These are phyloP conservation scores for Yponomeuta cagnagella DNA, from an alignment of 2,888 invertebrate species.

Conservation along the genomic window DNA sequence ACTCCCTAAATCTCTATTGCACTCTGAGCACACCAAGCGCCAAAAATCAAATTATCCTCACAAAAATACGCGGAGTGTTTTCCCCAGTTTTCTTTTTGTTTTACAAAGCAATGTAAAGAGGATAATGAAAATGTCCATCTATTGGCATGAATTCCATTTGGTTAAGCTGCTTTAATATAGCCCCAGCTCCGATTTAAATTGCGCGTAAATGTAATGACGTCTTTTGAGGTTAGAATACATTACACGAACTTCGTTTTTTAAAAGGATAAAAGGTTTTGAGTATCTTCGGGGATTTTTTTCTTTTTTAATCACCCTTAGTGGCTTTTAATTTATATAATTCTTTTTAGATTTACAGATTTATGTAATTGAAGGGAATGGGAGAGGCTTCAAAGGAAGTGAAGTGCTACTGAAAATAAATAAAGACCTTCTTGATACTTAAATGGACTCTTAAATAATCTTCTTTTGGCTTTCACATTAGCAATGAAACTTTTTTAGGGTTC, in stretches of 20 bases:
- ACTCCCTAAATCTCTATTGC: background rate
- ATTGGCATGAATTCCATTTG: constrained; percentile 46
- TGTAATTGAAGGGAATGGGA: background rate
- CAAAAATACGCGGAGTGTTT: background rate
- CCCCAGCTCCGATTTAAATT: constrained; percentile 47
- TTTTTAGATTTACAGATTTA: background rate
- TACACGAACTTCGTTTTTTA: background rate
- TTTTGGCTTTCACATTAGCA: background rate
- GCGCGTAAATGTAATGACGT: constrained; percentile 52
- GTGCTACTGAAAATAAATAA: background rate
- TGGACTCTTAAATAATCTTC: background rate
- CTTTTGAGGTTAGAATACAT: constrained; percentile 4
- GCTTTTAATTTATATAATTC: background rate
- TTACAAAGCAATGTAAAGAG: constrained; percentile 2
- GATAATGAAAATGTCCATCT: constrained; percentile 23
- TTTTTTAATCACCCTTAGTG: background rate
- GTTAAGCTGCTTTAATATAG: constrained; percentile 44
- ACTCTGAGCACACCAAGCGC: background rate
- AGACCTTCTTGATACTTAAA: background rate
- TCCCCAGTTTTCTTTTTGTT: background rate
- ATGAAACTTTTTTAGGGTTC: too few relatives aligned
- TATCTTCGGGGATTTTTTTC: background rate
- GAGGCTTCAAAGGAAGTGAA: background rate
- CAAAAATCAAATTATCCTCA: background rate
- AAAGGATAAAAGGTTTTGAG: background rate